Evolutionary conservation across 2,888 invertebrate genomes (phyloP).

Genomic region (Ectobius pallidus): DNA sequence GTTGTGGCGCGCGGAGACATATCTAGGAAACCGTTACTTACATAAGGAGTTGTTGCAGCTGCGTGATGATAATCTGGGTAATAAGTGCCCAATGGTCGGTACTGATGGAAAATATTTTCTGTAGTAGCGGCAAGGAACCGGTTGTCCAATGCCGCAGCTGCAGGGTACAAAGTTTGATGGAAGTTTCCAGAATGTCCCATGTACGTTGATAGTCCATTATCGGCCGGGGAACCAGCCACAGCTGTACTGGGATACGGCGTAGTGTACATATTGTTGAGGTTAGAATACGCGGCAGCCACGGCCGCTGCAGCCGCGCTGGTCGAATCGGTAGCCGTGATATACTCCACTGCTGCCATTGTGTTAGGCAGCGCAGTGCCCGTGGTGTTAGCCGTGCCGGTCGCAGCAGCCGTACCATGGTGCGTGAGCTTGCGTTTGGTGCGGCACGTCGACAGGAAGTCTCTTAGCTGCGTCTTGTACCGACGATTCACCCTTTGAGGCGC

Average conservation of each 20-base stretch:
- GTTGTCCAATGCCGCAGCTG: slow-evolving; percentile 64
- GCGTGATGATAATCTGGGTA: slow-evolving; percentile 68
- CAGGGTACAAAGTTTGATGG: slow-evolving; percentile 65
- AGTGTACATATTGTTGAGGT: slow-evolving; percentile 67
- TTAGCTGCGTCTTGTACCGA: slow-evolving; percentile 90
- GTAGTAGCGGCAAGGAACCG: slow-evolving; percentile 77
- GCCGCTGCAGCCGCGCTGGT: slow-evolving; percentile 54
- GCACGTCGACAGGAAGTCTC: slow-evolving; percentile 92
- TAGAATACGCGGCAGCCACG: slow-evolving; percentile 62
- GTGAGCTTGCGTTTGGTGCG: slow-evolving; percentile 75
- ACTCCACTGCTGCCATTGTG: slow-evolving; percentile 39
- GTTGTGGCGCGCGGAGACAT: slow-evolving; percentile 69
- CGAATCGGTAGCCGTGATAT: slow-evolving; percentile 49
- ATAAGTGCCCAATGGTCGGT: slow-evolving; percentile 84
- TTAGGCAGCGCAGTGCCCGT: slow-evolving; percentile 42
- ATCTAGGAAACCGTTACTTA: slow-evolving; percentile 66
- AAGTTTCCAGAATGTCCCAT: slow-evolving; percentile 72
- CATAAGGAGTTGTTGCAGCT: slow-evolving; percentile 44
- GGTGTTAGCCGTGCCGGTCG: slow-evolving; percentile 4
- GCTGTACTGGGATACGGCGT: slow-evolving; percentile 78
- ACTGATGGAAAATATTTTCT: slow-evolving; percentile 89
- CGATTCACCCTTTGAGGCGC: slow-evolving; percentile 75
- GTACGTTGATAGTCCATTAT: slow-evolving; percentile 62
- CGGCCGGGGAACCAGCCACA: slow-evolving; percentile 62
- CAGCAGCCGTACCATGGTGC: not conserved